Percentiles rank a stretch among this genome's conserved stretches.
These are phyloP conservation scores for Melanotus villosus DNA, from an alignment of 2,888 invertebrate genomes.

Conservation along the genomic window DNA sequence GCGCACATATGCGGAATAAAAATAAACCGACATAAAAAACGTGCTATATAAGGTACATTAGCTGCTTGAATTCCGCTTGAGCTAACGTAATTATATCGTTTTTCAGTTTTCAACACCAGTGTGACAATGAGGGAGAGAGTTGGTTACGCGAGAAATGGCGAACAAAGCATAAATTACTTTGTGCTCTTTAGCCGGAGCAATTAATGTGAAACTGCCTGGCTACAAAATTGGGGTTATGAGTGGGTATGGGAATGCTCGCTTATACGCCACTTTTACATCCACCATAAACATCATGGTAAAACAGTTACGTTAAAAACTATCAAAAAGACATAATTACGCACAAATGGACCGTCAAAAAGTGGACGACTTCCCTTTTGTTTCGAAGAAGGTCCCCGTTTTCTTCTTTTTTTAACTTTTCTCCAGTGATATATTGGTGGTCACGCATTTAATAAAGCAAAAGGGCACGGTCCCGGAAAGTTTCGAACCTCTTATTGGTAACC, in stretches of 20 bases:
- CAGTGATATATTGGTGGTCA: conserved; percentile 34
- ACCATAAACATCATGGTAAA: conserved; percentile 27
- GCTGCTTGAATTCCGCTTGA: conserved; percentile 33
- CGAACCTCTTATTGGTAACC: conserved; percentile 39
- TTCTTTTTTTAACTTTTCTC: conserved; percentile 9
- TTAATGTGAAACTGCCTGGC: conserved; percentile 38
- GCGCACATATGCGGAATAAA: background rate
- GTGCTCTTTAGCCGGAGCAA: conserved; percentile 37
- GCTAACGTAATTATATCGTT: conserved; percentile 38
- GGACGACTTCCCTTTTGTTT: background rate
- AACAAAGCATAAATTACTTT: conserved; percentile 37
- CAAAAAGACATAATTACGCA: conserved; percentile 20
- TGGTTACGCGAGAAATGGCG: conserved; percentile 35
- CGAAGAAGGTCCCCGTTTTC: too few relatives aligned
- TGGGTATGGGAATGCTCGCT: conserved; percentile 6
- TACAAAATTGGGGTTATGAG: conserved; percentile 37
- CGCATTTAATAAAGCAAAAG: conserved; percentile 41
- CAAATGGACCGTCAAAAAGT: background rate
- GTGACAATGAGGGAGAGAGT: conserved; percentile 32
- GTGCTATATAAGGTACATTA: conserved; percentile 26
- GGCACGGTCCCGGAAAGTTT: conserved; percentile 31
- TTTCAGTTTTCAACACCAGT: conserved; percentile 31
- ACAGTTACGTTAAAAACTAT: conserved; percentile 28
- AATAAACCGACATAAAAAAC: background rate
- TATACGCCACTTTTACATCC: conserved; percentile 31